A percentile compares a stretch with the other conserved stretches of the same genome.
Evolutionary conservation across 2,797 vertebrate genomes (phyloP).

Genomic region (Botia almorhae): DNA sequence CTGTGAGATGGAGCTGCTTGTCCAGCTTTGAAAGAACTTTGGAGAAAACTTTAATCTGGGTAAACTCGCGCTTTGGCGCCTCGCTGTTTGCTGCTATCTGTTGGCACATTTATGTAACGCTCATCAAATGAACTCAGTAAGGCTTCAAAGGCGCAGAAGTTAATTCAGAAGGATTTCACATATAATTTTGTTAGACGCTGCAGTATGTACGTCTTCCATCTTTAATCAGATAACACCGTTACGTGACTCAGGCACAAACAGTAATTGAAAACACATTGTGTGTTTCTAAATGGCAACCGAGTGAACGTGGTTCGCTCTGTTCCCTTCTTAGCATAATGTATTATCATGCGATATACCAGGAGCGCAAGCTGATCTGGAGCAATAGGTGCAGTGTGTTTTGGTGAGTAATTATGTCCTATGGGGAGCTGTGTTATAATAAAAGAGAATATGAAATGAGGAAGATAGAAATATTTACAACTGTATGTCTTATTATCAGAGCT

Average conservation of each 20-base stretch:
- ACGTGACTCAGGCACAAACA: background rate
- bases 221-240: conserved; percentile 44
- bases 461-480: conserved; percentile 49
- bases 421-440: conserved; percentile 67
- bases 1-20: conserved; percentile 24
- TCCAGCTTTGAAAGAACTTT: conserved; percentile 17
- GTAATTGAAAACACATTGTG: conserved; percentile 40
- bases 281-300: conserved; percentile 56
- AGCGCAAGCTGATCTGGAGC: conserved; percentile 58
- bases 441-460: conserved; percentile 67
- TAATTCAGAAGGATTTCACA: conserved; percentile 27
- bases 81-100: background rate
- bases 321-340: conserved; percentile 40
- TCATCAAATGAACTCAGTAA: background rate
- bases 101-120: conserved; percentile 1
- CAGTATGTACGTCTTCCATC: background rate
- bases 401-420: conserved; percentile 70
- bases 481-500: conserved; percentile 43
- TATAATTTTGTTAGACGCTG: conserved; percentile 30
- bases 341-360: conserved; percentile 31
- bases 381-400: conserved; percentile 62
- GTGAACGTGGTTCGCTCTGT: background rate
- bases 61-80: background rate
- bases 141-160: background rate
- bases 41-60: conserved; percentile 26